A percentile compares a stretch with the other conserved stretches of the same genome.
Conservation (phyloP, 2,797 vertebrate genomes). For the Xerus rutilus region DNA sequence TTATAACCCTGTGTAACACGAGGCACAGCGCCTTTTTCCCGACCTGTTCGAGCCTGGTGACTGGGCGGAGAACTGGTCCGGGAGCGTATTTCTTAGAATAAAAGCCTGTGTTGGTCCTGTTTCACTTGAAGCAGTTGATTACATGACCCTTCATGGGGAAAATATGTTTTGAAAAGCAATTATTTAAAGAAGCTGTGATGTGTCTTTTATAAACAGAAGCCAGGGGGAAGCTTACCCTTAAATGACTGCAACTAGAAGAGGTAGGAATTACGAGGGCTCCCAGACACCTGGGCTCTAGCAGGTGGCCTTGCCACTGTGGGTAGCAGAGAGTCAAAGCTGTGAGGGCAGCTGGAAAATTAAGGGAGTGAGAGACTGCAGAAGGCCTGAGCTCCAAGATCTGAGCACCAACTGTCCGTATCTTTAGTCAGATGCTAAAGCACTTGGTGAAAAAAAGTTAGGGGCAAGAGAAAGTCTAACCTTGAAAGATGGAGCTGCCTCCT, state of each 20-base stretch:
- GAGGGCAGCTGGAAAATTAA: not conserved
- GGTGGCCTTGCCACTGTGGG: not conserved
- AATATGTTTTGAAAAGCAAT: not conserved
- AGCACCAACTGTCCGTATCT: not conserved
- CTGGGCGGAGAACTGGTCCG: too few species aligned
- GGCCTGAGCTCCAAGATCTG: not conserved
- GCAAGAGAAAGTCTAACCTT: not conserved
- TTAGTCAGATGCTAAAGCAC: not conserved
- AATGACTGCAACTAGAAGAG: not conserved
- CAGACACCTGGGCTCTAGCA: accelerated
- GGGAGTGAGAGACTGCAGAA: not conserved
- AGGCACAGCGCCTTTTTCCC: too few species aligned
- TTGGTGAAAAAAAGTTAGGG: not conserved
- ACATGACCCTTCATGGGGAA: not conserved
- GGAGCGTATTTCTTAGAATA: too few species aligned
- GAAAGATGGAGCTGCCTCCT: not conserved
- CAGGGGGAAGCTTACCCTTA: not conserved
- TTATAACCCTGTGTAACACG: too few species aligned
- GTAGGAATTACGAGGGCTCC: not conserved
- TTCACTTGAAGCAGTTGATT: not conserved
- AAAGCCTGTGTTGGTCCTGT: too few species aligned
- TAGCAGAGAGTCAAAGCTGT: not conserved
- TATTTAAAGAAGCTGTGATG: constrained; percentile 5
- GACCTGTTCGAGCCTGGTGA: too few species aligned
- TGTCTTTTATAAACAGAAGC: constrained; percentile 14